phyloP scores from a whole-genome alignment of 2,113 vertebrate species.

The Mus spicilegus region DNA sequence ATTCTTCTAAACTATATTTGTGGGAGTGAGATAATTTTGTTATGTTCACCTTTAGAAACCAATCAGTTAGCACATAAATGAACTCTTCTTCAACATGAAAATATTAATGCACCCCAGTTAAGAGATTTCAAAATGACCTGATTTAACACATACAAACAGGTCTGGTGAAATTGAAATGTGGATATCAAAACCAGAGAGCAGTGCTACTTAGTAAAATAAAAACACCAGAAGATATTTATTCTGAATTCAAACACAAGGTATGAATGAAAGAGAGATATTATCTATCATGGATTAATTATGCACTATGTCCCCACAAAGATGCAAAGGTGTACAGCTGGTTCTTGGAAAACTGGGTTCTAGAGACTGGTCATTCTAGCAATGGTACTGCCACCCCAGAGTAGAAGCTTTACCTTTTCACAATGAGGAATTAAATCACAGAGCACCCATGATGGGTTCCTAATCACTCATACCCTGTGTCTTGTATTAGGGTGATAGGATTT shows the following conservation, averaged over 20 bases:
- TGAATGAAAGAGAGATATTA: background rate
- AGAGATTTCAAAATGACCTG: constrained; percentile 28
- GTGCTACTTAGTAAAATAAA: background rate
- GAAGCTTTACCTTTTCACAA: background rate
- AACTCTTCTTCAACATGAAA: background rate
- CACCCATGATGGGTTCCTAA: background rate
- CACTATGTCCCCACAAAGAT: background rate
- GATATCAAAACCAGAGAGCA: background rate
- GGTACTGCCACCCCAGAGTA: background rate
- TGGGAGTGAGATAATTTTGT: background rate
- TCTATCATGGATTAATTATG: background rate
- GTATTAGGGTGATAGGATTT: background rate
- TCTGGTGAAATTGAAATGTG: constrained; percentile 32
- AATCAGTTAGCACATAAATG: background rate
- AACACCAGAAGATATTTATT: background rate
- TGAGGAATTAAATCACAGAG: background rate
- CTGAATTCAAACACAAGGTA: background rate
- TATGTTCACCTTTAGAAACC: constrained; percentile 36
- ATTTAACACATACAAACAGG: background rate
- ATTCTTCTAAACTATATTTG: background rate
- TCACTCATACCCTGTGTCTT: background rate
- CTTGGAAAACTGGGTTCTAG: background rate
- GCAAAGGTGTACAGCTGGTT: background rate
- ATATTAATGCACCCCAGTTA: constrained; percentile 13
- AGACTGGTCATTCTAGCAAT: background rate